A percentile compares a stretch with the other conserved stretches of the same genome.
phyloP scores from a whole-genome alignment of 2,888 invertebrate genomes.

The Eustalomyia histrio region DNA sequence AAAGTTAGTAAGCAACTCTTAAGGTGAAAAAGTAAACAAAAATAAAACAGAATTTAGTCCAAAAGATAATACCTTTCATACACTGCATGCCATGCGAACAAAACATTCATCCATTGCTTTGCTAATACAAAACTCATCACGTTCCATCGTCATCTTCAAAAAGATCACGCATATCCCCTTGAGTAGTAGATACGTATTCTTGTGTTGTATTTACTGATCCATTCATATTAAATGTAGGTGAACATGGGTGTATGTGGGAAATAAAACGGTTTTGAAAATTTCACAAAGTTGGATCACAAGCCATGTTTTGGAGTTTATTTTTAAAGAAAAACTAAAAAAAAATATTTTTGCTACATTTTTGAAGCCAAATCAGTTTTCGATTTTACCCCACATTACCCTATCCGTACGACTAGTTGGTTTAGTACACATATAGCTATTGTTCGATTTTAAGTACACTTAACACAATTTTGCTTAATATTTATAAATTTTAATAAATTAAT shows the following conservation, averaged over 20 bases:
- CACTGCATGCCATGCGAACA: neutral
- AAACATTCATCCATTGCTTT: constrained; percentile 12
- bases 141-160: constrained; percentile 60
- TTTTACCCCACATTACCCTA: too few species aligned
- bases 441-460: too few species aligned
- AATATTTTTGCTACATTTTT: too few species aligned
- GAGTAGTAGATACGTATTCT: constrained; percentile 14
- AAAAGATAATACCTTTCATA: constrained; percentile 34
- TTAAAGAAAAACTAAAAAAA: too few species aligned
- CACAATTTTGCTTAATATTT: constrained; percentile 1
- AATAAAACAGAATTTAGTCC: constrained; percentile 35
- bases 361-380: too few species aligned
- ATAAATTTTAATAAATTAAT: too few species aligned
- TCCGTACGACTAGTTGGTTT: too few species aligned
- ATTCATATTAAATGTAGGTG: neutral
- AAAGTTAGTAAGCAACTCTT: constrained; percentile 50
- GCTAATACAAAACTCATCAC: constrained; percentile 58
- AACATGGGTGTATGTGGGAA: too few species aligned
- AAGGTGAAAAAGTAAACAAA: constrained; percentile 55
- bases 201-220: neutral
- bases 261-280: too few species aligned
- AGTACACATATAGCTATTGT: too few species aligned
- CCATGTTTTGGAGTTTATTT: too few species aligned
- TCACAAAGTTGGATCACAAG: too few species aligned
- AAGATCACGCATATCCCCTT: constrained; percentile 54